Conservation (phyloP, 2,888 invertebrate species). For the Thereva nobilitata region DNA sequence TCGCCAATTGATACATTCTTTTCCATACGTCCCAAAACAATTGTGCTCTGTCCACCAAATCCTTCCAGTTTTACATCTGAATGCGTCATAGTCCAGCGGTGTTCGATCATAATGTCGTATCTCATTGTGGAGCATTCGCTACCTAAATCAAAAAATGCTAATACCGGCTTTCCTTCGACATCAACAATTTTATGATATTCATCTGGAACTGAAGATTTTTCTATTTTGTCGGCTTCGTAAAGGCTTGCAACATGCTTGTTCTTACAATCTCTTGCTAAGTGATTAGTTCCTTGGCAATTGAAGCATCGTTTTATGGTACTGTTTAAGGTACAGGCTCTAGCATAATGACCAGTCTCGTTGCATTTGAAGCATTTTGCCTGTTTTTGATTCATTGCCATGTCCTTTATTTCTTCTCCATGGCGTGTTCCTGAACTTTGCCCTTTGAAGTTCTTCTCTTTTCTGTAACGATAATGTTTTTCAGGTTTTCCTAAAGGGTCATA, state of each 20-base stretch:
- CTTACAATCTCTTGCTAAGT: slow-evolving; percentile 8
- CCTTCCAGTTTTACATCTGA: no score
- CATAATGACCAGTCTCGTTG: slow-evolving; percentile 1
- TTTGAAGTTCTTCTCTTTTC: no score
- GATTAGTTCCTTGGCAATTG: background rate
- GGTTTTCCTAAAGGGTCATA: background rate
- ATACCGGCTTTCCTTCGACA: background rate
- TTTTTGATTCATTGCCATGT: background rate
- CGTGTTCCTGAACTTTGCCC: no score
- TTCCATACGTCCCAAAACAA: no score
- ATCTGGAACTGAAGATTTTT: background rate
- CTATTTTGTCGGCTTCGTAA: no score
- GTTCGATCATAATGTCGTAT: no score
- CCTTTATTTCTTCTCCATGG: background rate
- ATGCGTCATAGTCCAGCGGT: no score
- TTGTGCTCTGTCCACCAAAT: no score
- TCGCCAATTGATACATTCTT: no score
- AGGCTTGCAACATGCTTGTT: background rate
- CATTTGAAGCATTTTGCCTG: slow-evolving; percentile 1
- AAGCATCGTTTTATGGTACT: slow-evolving; percentile 1
- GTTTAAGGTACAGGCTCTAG: background rate
- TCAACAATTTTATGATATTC: slow-evolving; percentile 1
- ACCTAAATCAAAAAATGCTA: slow-evolving; percentile 16
- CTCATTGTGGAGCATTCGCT: no score
- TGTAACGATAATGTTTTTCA: no score